Percentiles rank a stretch among this genome's conserved stretches.
These are phyloP conservation scores for Archips xylosteana DNA, from an alignment of 2,888 invertebrate genomes.

Conservation along the genomic window DNA sequence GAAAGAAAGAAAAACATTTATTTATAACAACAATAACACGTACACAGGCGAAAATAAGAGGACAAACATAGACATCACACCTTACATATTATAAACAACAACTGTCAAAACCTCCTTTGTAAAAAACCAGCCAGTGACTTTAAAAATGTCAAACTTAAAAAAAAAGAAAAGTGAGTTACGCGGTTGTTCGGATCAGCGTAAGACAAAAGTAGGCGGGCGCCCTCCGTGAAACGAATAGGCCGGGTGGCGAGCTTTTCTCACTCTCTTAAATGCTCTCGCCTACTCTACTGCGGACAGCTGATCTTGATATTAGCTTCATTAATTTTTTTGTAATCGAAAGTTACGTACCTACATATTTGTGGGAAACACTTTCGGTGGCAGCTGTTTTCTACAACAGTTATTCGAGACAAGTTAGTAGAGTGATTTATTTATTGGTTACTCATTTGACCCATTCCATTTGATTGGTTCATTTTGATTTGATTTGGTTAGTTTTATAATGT, in stretches of 20 bases:
- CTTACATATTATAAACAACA: neutral
- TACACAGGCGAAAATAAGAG: too few relatives aligned
- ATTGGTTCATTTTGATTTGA: too few relatives aligned
- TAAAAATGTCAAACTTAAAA: slow-evolving; percentile 10
- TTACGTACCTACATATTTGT: too few relatives aligned
- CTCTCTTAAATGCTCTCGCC: slow-evolving; percentile 78
- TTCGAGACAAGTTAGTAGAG: too few relatives aligned
- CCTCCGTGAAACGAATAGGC: slow-evolving; percentile 81
- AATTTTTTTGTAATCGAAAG: neutral
- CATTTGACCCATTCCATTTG: too few relatives aligned
- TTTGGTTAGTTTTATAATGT: too few relatives aligned
- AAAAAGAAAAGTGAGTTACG: slow-evolving; percentile 51
- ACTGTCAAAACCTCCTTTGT: neutral
- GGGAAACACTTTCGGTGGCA: too few relatives aligned
- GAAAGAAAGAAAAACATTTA: too few relatives aligned
- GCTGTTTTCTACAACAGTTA: too few relatives aligned
- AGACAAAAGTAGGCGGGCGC: slow-evolving; percentile 78
- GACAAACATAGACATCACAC: too few relatives aligned
- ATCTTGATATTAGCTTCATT: slow-evolving; percentile 58
- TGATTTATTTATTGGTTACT: too few relatives aligned
- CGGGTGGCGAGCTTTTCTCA: slow-evolving; percentile 83
- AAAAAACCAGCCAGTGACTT: slow-evolving; percentile 6
- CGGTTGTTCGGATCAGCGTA: slow-evolving; percentile 51
- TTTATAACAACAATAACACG: too few relatives aligned
- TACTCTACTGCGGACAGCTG: slow-evolving; percentile 52